Evolutionary conservation across 2,113 vertebrate genomes (phyloP).

Genomic region (Sinocyclocheilus anshuiensis): DNA sequence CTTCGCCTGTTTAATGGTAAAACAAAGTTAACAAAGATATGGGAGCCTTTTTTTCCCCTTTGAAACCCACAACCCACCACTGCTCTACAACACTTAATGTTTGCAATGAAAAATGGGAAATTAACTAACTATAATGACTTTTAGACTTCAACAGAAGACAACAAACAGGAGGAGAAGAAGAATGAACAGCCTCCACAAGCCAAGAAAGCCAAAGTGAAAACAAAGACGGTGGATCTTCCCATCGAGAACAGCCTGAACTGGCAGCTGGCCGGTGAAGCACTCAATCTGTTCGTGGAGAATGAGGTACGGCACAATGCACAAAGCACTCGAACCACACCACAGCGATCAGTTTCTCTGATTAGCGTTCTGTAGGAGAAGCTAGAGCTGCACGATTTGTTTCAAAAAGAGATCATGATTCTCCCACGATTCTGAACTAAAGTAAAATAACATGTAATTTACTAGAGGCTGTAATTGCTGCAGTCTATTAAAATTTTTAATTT

Average conservation of each 20-base stretch:
- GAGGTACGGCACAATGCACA: conserved; percentile 79
- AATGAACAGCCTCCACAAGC: conserved; percentile 88
- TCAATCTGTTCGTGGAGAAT: conserved; percentile 91
- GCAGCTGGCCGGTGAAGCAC: conserved; percentile 87
- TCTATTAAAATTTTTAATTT: too few relatives aligned
- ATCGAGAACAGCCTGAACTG: conserved; percentile 87
- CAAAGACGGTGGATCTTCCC: conserved; percentile 91
- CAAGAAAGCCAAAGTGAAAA: conserved; percentile 98
- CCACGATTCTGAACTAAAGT: too few relatives aligned
- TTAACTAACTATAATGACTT: background rate
- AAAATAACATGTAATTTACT: too few relatives aligned
- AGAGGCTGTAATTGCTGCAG: too few relatives aligned
- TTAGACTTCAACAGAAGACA: conserved; percentile 84
- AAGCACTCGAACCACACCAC: background rate
- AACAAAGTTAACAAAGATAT: background rate
- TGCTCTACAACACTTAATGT: background rate
- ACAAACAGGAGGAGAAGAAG: conserved; percentile 90
- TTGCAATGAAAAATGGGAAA: background rate
- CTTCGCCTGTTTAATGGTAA: too few relatives aligned
- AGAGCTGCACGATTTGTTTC: too few relatives aligned
- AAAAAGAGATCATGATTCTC: too few relatives aligned
- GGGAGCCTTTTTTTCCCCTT: background rate
- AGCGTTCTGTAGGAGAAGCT: background rate
- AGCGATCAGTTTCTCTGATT: background rate
- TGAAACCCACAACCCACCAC: too few relatives aligned